A percentile compares a stretch with the other conserved stretches of the same genome.
These are phyloP conservation scores for Pterois miles DNA, from an alignment of 2,797 vertebrate genomes.

Conservation along the genomic window DNA sequence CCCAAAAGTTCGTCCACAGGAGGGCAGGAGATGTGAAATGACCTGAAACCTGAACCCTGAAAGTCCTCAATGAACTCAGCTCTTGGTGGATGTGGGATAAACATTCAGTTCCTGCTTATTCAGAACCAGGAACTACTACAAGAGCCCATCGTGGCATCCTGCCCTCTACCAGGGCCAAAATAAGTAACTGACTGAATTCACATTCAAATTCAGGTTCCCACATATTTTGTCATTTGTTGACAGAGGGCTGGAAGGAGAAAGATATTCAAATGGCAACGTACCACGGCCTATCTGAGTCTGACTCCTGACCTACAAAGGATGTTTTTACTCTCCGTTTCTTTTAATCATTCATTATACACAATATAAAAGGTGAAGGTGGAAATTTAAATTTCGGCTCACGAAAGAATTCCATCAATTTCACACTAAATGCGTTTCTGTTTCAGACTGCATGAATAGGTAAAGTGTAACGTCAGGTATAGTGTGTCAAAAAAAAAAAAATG, in stretches of 20 bases:
- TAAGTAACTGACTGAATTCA: conserved; percentile 58
- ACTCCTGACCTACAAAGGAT: not conserved
- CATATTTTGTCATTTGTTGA: conserved; percentile 65
- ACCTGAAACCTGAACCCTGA: conserved; percentile 33
- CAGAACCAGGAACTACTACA: conserved; percentile 52
- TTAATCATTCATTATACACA: not conserved
- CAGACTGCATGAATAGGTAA: not conserved
- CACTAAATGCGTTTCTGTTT: not conserved
- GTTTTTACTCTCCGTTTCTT: not conserved
- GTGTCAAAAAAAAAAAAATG: not conserved
- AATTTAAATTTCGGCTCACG: not conserved
- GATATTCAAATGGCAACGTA: conserved; percentile 2
- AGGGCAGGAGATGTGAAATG: conserved; percentile 24
- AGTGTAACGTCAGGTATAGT: not conserved
- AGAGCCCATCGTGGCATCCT: conserved; percentile 35
- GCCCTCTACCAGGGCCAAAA: conserved; percentile 59
- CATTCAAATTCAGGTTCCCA: conserved; percentile 44
- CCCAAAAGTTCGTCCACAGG: not conserved
- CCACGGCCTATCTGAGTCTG: not conserved
- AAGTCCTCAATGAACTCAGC: conserved; percentile 56
- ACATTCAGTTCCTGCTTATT: conserved; percentile 50
- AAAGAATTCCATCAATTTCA: not conserved
- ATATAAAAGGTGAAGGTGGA: not conserved
- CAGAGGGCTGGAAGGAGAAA: conserved; percentile 52
- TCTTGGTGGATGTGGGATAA: conserved; percentile 44